Base-by-base conservation (phyloP, 2,113 vertebrate genomes). In the Symphodus melops region DNA sequence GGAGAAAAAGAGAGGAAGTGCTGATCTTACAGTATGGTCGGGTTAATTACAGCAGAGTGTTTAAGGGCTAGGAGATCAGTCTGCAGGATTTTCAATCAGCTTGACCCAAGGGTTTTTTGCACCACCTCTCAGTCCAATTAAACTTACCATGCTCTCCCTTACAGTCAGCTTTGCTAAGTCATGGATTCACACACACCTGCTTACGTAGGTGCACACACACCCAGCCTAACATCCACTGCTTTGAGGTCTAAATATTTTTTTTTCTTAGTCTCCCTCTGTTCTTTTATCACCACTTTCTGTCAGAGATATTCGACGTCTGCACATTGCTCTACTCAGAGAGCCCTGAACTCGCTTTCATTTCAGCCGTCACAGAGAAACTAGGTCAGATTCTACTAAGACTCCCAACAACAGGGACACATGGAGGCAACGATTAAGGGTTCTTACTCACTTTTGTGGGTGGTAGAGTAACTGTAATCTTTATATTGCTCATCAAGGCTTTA, bases 111-210 rank as follows among this genome's bases (percentile, higher is more conserved):
- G 80, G 77, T 79, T 51, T 86, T 84, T 66, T 63, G 53, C 82
- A 71, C 52, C 67, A 72, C 59, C 68, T 78, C 79, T 78, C 76
- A 42, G 78, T 85, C 83, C 80, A 89, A 87, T 89, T 88, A 89
- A 79, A 81, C 53, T 28, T 63, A 36, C 56, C 3, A 2, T 68
- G 42, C 64, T 79, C 81, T 82, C 48, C 60, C 66, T 82, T 68
- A 82, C 51, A 63, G 36, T 55, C 7, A 28, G 62, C 68, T 79
- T 76, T 75, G 78, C 66, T 80, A 67, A 87, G 74, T 78, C 82
- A 68, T 73, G 49, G 71, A 81, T 61, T 76, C 65, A 71, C 71
- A 62, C 56, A 44, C 42, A 44, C 42, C 12, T 14, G 14, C 42
- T 14, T 14, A 44, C 42, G 14, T 14, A 44, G 12, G 14, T 14